Evolutionary conservation across 2,888 invertebrate species (phyloP), one percentile per base, ranked within the genome.

Genomic region (Lasioglossum marginatum): DNA sequence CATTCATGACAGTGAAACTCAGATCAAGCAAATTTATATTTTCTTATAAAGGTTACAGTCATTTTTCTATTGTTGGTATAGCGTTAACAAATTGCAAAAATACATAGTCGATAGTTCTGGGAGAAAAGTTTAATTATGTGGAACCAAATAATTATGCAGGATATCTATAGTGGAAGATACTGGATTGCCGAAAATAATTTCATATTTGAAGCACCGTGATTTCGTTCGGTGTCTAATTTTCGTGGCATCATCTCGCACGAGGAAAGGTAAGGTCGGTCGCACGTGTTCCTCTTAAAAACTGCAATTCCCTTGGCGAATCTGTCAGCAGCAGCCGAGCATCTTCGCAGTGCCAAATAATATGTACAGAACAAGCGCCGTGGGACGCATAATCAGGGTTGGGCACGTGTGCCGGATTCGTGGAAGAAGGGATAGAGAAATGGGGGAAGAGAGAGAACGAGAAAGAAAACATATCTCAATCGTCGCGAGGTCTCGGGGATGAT

Each of bases 401-500:
- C 19, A 48, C 27, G 68, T 37, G 68, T 68, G 37, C 23, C 12
- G 19, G 14, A 66, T 31, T 52, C 52, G 31, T 63, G 45, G 57
- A 31, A 48, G 43, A 68, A 60, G 52, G 23, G 52, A n/a, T 3
- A 23, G 52, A 52, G 52, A n/a, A 52, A 52, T 52, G 0, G n/a
- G 52, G 52, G 2, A 23, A 19, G 48, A 48, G 6, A 48, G 40
- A 19, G 57, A 75, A 23, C 52, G 52, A 12, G 74, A 80, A 82
- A 83, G 52, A 52, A 52, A 52, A 81, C 75, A 34, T 74, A 71
- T 86, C 83, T 76, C 31, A 85, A 85, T 89, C 87, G 86, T 80
- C 86, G 82, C 81, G 75, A 45, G 74, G 86, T 88, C 82, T 83
- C 72, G 77, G 88, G 85, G 88, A 90, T 81, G 84, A 83, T 82